phyloP scores from a whole-genome alignment of 2,888 invertebrate genomes.

The Schrankia costaestrigalis region DNA sequence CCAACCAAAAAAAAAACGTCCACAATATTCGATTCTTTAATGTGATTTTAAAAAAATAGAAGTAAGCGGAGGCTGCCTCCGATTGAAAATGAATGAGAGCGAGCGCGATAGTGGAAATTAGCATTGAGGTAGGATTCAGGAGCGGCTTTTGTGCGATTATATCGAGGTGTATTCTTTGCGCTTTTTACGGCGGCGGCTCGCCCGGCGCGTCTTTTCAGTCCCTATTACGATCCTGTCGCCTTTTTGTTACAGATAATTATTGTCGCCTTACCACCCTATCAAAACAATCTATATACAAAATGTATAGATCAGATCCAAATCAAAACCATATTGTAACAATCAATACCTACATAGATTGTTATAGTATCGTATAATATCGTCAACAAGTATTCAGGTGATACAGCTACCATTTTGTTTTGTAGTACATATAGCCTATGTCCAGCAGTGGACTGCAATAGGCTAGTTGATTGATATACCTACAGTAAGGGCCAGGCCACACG shows the following conservation, averaged over 20 bases:
- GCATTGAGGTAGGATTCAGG: slow-evolving; percentile 79
- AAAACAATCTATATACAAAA: slow-evolving; percentile 40
- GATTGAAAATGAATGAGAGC: slow-evolving; percentile 81
- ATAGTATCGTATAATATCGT: too few relatives aligned
- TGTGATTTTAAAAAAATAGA: slow-evolving; percentile 78
- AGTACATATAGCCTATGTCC: too few relatives aligned
- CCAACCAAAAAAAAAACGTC: slow-evolving; percentile 66
- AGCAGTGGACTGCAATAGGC: too few relatives aligned
- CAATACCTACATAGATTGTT: too few relatives aligned
- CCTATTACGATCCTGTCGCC: slow-evolving; percentile 72
- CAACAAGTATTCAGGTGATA: too few relatives aligned
- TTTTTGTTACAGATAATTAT: slow-evolving; percentile 75
- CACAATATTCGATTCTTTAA: slow-evolving; percentile 80
- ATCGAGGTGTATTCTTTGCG: slow-evolving; percentile 81
- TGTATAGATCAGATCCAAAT: slow-evolving; percentile 3
- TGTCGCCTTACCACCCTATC: slow-evolving; percentile 49
- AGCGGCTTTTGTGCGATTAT: slow-evolving; percentile 81
- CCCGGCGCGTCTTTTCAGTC: slow-evolving; percentile 62
- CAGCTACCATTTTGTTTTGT: too few relatives aligned
- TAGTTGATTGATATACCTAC: too few relatives aligned
- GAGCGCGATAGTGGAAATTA: slow-evolving; percentile 81
- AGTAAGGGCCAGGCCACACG: too few relatives aligned
- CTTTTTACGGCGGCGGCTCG: slow-evolving; percentile 74
- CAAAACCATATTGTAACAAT: too few relatives aligned
- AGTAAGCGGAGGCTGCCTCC: slow-evolving; percentile 70